phyloP scores from a whole-genome alignment of 2,797 vertebrate genomes.

The Pipistrellus pipistrellus region DNA sequence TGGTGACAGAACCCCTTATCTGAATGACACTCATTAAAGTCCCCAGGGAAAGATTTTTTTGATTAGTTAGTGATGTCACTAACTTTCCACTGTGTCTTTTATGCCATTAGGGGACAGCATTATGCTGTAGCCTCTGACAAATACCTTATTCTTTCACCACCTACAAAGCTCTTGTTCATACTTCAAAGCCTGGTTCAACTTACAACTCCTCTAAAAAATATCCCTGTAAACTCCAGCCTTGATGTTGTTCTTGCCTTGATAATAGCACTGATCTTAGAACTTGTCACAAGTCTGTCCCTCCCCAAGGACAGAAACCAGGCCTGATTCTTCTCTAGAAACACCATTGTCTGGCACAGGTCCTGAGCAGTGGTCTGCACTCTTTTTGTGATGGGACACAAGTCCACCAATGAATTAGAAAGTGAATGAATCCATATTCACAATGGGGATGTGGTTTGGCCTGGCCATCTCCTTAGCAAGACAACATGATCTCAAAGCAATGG shows the following conservation, averaged over 20 bases:
- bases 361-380: background rate
- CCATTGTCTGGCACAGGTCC: background rate
- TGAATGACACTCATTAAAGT: background rate
- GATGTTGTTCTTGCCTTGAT: slow-evolving; percentile 46
- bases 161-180: slow-evolving; percentile 28
- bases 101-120: background rate
- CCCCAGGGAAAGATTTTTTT: slow-evolving; percentile 27
- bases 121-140: background rate
- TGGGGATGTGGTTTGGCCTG: background rate
- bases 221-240: slow-evolving; percentile 1
- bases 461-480: background rate
- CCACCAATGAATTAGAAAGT: background rate
- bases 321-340: slow-evolving; percentile 17
- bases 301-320: background rate
- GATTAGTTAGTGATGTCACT: background rate
- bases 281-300: background rate
- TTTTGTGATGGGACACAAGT: background rate
- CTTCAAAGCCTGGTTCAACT: slow-evolving; percentile 56
- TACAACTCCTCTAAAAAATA: slow-evolving; percentile 47
- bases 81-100: slow-evolving; percentile 36
- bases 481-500: slow-evolving; percentile 32
- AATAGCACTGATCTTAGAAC: background rate
- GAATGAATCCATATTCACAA: background rate
- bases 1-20: slow-evolving; percentile 5
- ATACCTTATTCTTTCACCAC: slow-evolving; percentile 16